These are phyloP conservation scores for Malurus cyaneus DNA, from an alignment of 2,113 vertebrate genomes.

Conservation along the genomic window DNA sequence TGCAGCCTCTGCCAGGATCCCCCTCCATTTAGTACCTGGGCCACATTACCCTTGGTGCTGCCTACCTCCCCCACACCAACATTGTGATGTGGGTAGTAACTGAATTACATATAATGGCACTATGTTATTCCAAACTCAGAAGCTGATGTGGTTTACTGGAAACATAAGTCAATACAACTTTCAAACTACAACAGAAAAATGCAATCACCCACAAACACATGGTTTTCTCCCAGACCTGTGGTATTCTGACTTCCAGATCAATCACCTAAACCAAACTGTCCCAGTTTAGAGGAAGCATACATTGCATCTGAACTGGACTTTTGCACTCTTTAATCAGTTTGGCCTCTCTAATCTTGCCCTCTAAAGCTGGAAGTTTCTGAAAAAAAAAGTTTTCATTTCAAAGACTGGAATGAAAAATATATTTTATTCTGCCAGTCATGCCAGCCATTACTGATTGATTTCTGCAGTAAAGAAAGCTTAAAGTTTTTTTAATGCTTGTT, in stretches of 20 bases:
- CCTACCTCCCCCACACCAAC: background rate
- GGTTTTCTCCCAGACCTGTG: conserved; percentile 28
- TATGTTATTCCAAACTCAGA: conserved; percentile 16
- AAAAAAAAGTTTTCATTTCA: conserved; percentile 20
- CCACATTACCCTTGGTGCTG: background rate
- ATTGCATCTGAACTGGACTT: background rate
- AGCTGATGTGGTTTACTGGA: conserved; percentile 48
- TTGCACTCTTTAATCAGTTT: conserved; percentile 1
- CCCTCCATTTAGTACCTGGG: background rate
- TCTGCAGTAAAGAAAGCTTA: conserved; percentile 40
- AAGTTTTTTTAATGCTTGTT: too few species aligned
- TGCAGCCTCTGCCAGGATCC: background rate
- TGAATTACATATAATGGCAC: conserved; percentile 38
- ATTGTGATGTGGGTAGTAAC: conserved; percentile 52
- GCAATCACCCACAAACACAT: conserved; percentile 36
- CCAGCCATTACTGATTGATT: conserved; percentile 45
- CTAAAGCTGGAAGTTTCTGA: background rate
- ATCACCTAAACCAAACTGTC: conserved; percentile 13
- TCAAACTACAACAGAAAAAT: conserved; percentile 17
- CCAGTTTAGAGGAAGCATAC: background rate
- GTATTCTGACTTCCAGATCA: conserved; percentile 33
- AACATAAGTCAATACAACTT: conserved; percentile 35
- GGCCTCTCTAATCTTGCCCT: background rate
- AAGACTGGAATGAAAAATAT: background rate
- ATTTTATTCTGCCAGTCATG: conserved; percentile 47